A percentile compares a stretch with the other conserved stretches of the same genome.
Conservation (phyloP, 2,113 vertebrate species). For the Fregetta grallaria region DNA sequence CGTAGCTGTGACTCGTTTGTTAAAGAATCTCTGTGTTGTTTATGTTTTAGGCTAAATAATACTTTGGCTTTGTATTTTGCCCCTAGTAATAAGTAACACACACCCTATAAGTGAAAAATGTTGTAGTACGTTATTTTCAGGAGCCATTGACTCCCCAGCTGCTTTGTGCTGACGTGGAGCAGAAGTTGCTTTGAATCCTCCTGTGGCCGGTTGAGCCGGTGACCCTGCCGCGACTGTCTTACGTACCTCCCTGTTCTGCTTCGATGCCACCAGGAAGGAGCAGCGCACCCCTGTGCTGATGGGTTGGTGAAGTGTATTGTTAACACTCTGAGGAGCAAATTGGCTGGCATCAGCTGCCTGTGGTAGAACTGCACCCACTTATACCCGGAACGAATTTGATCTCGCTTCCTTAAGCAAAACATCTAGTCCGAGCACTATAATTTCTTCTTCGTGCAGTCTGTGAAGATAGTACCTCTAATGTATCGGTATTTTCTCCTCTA, state of each 20-base stretch:
- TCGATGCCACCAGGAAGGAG: not conserved
- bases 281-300: not conserved
- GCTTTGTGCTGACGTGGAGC: not conserved
- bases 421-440: not conserved
- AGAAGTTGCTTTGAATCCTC: not conserved
- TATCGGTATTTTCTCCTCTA: not conserved
- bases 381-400: not conserved
- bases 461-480: not conserved
- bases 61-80: not conserved
- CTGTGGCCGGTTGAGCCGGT: not conserved
- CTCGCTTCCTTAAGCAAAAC: not conserved
- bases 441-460: not conserved
- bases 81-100: not conserved
- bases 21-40: not conserved
- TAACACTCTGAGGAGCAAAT: not conserved
- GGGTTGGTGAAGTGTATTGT: not conserved
- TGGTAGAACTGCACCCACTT: not conserved
- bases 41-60: not conserved
- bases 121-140: not conserved
- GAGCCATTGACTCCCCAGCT: not conserved
- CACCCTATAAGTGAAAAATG: not conserved
- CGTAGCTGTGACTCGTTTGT: not conserved
- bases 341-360: not conserved
- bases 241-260: fast-evolving
- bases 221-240: not conserved